Evolutionary conservation across 1,140 invertebrate species (phyloP).

Genomic region (Caerostris darwini): DNA sequence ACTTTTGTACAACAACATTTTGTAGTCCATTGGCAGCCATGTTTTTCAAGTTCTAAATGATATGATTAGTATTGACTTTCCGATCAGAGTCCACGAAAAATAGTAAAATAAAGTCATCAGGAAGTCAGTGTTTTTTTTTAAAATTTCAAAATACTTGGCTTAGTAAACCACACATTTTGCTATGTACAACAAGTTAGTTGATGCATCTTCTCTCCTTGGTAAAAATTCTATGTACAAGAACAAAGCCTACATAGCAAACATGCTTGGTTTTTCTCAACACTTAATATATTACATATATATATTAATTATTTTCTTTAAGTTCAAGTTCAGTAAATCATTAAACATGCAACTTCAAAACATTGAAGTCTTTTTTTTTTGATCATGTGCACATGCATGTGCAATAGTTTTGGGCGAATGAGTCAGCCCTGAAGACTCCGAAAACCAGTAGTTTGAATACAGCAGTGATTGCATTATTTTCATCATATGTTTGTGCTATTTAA

Average conservation of each 20-base stretch:
- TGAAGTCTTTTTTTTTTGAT: constrained; percentile 9
- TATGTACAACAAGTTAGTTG: constrained; percentile 31
- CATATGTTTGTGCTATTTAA: neutral
- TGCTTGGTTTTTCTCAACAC: constrained; percentile 17
- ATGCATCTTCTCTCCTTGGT: neutral
- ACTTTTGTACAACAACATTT: constrained; percentile 16
- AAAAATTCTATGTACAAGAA: constrained; percentile 61
- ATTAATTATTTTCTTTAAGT: neutral
- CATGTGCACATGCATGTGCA: neutral
- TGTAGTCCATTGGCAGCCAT: constrained; percentile 54
- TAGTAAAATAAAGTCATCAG: constrained; percentile 53
- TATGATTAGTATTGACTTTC: constrained; percentile 61
- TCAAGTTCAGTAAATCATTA: neutral
- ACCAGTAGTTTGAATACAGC: neutral
- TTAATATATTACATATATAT: constrained; percentile 18
- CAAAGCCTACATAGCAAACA: constrained; percentile 32
- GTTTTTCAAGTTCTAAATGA: constrained; percentile 41
- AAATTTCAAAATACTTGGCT: constrained; percentile 38
- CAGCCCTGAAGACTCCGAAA: neutral
- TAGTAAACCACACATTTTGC: constrained; percentile 6
- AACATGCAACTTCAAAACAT: neutral
- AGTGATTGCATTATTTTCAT: neutral
- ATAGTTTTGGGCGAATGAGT: neutral
- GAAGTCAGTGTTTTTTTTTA: neutral
- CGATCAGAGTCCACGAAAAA: constrained; percentile 13